Base-by-base conservation (phyloP, 2,888 invertebrate species). In the Troilus luridus region DNA sequence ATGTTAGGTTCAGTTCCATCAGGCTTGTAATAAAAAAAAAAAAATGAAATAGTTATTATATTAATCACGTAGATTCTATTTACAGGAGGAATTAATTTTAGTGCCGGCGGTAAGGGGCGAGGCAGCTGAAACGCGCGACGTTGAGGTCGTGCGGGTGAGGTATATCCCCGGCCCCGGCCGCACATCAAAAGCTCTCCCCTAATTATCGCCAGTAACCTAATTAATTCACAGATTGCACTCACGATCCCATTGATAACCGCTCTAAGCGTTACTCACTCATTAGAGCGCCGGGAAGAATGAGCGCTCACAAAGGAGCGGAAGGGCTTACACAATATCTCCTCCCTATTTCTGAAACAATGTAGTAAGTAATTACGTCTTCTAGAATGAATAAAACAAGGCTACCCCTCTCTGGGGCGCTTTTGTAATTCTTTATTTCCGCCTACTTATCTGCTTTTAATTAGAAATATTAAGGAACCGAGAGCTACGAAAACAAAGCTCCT, bases 351-450 rank as follows among this genome's bases (percentile, higher is more conserved):
- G 56, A 85, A 85, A 85, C 85, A 85, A 85, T 85, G 85, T 85
- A 85, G 54, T 85, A 77, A 85, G 54, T 85, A 85, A 85, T 85
- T 85, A 54, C n/a, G 85, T 56, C 85, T 58, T 85, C 19, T n/a
- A 56, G 56, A 85, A 85, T 85, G 85, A 85, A 85, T 85, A 85
- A 85, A 85, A 85, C 85, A 85, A 58, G n/a, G 56, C 56, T 9
- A 24, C 12, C 67, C 24, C 24, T 14, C 67, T 14, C 67, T 14
- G 9, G 54, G 85, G 56, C 12, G 56, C 85, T 58, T 85, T 85
- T 85, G 85, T 85, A 85, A 85, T 85, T 56, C 85, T 85, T 85
- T 85, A 85, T 85, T 85, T 85, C 85, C 85, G 85, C 17, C 85
- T 85, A 85, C 56, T 85, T 85, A 85, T 85, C 85, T 58, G 56